These are phyloP conservation scores for Piprites chloris DNA, from an alignment of 2,113 vertebrate species.

Conservation along the genomic window DNA sequence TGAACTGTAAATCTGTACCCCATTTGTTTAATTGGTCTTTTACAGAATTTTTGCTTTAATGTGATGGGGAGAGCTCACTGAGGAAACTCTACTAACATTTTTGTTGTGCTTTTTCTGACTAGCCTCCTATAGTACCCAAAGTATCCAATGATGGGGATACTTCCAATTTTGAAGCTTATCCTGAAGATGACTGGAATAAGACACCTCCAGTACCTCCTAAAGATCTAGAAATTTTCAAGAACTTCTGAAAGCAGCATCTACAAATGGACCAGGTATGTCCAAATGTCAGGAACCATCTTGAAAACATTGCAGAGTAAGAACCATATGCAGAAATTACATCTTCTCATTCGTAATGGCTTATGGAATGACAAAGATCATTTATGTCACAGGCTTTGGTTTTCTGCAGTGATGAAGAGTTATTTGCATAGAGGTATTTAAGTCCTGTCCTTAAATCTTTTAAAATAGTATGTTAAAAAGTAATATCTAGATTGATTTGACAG, in stretches of 20 bases:
- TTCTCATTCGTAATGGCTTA: not conserved
- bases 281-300: not conserved
- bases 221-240: constrained; percentile 91
- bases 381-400: not conserved
- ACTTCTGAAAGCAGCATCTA: constrained; percentile 77
- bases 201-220: constrained; percentile 78
- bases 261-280: constrained; percentile 18
- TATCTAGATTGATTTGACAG: not conserved
- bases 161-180: constrained; percentile 96
- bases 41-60: not conserved
- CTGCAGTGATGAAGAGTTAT: not conserved
- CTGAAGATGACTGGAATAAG: constrained; percentile 90
- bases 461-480: not conserved
- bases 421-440: not conserved
- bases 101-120: not conserved
- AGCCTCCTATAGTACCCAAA: constrained; percentile 94
- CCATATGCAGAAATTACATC: not conserved
- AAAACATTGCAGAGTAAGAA: not conserved
- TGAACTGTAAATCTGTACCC: not conserved
- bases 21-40: not conserved
- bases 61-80: not conserved
- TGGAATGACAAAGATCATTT: not conserved
- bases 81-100: not conserved
- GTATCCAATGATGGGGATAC: constrained; percentile 90
- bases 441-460: not conserved